Evolutionary conservation across 2,113 vertebrate genomes (phyloP), one percentile per base, ranked within the genome.

Genomic region (Pionites leucogaster): DNA sequence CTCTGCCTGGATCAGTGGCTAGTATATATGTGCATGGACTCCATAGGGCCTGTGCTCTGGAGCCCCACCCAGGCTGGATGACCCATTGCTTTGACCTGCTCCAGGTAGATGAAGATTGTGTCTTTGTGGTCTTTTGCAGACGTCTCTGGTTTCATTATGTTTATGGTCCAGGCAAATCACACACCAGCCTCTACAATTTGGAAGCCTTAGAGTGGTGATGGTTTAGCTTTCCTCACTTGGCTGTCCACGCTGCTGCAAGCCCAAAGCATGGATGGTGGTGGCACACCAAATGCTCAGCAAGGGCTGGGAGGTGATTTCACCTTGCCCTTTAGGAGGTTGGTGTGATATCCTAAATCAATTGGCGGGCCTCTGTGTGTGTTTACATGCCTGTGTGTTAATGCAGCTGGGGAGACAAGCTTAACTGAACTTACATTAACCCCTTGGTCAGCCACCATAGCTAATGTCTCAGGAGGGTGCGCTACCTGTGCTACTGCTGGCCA

Each of bases 21-120:
- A 8, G 22, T 2, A 1, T 5, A 8, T 0, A 0, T 13, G 19
- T 24, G 22, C 49, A 71, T 42, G 24, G 33, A 28, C 37, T 78
- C 50, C 20, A 4, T 25, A 16, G 20, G 5, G 11, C 52, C 22
- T 55, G 10, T 57, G 50, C 5, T 27, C 9, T 49, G 41, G 7
- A 82, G 31, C 17, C 53, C 39, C 27, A 24, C 11, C 12, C 13
- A 24, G 11, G 25, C 15, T 55, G 12, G 11, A 8, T 67, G 39
- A 69, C 72, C 29, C 11, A 16, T 53, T 47, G 27, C 35, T 70
- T 74, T 52, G 47, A 25, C 8, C 47, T 60, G 3, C 3, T 76
- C 27, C 12, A 18, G 28, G 9, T 24, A 37, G 14, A 24, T 0
- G 1, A 60, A 59, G 3, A 28, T 57, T 67, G 31, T 52, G 28